Evolutionary conservation across 2,888 invertebrate species (phyloP).

Genomic region (Zygaena filipendulae): DNA sequence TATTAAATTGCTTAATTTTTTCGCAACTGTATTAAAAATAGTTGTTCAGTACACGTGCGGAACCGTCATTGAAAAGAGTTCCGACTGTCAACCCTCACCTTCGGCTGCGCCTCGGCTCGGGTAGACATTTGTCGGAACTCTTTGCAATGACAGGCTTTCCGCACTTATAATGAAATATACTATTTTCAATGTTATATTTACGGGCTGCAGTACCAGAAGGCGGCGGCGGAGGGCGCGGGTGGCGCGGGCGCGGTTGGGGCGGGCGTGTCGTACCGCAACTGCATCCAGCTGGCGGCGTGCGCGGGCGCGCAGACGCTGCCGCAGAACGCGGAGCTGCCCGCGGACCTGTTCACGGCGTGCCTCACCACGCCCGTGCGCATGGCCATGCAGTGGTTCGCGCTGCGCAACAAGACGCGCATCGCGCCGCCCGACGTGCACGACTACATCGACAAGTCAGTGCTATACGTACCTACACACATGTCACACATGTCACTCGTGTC

Average conservation of each 20-base stretch:
- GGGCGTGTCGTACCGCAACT: conserved; percentile 81
- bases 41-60: too few relatives aligned
- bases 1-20: too few relatives aligned
- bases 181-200: too few relatives aligned
- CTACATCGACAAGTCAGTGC: conserved; percentile 86
- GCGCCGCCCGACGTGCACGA: conserved; percentile 86
- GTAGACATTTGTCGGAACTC: too few relatives aligned
- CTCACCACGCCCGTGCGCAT: conserved; percentile 98
- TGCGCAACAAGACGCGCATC: conserved; percentile 82
- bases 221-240: conserved; percentile 8
- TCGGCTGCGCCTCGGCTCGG: too few relatives aligned
- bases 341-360: conserved; percentile 97
- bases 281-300: conserved; percentile 97
- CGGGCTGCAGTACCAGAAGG: too few relatives aligned
- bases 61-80: too few relatives aligned
- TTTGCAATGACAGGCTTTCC: too few relatives aligned
- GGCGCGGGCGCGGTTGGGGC: conserved; percentile 27
- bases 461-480: too few relatives aligned
- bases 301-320: conserved; percentile 93
- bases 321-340: conserved; percentile 97
- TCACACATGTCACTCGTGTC: not conserved
- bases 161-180: too few relatives aligned
- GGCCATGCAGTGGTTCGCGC: conserved; percentile 93
- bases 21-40: too few relatives aligned
- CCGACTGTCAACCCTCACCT: too few relatives aligned